Evolutionary conservation across 2,888 invertebrate species (phyloP), one percentile per base, ranked within the genome.

Genomic region (Argyresthia goedartella): DNA sequence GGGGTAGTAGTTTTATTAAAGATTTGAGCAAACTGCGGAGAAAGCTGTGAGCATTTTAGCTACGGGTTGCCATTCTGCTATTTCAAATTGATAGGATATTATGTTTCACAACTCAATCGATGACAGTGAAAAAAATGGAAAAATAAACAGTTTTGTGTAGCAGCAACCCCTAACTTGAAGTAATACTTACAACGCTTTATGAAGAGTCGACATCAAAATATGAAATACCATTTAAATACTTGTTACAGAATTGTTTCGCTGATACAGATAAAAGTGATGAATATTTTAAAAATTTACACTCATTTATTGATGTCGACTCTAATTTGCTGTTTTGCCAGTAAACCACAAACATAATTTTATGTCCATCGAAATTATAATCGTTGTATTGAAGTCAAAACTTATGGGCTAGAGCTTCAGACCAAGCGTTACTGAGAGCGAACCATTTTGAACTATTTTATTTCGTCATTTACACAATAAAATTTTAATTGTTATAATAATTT

Each of bases 401-500:
- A 25, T 25, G 7, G 46, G 11, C 55, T 51, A 59, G 60, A 64
- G 61, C 65, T 60, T 60, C 59, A 62, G 64, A 72, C 59, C 71
- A 66, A 68, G 69, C 65, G 59, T 65, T 64, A 77, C 72, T 69
- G 69, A 60, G 72, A 76, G 73, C 76, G 66, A 71, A 70, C 63
- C 57, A 58, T 60, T 64, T 60, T 60, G 66, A 74, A 73, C 72
- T 76, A 77, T 77, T 71, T 72, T 68, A 71, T 71, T 72, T 75
- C 75, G 75, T 81, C 50, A 44, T 47, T 81, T 81, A 84, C 76
- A 81, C 68, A 80, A 80, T 85, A 85, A 81, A 80, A 81, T 82
- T 85, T 84, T 82, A 86, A 81, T 80, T 80, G 82, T 85, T 82
- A 75, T 64, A 75, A 81, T 81, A 41, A 76, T 80, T 80, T 82